Evolutionary conservation across 2,888 invertebrate genomes (phyloP), one percentile per base, ranked within the genome.

Genomic region (Trachelus tabidus): DNA sequence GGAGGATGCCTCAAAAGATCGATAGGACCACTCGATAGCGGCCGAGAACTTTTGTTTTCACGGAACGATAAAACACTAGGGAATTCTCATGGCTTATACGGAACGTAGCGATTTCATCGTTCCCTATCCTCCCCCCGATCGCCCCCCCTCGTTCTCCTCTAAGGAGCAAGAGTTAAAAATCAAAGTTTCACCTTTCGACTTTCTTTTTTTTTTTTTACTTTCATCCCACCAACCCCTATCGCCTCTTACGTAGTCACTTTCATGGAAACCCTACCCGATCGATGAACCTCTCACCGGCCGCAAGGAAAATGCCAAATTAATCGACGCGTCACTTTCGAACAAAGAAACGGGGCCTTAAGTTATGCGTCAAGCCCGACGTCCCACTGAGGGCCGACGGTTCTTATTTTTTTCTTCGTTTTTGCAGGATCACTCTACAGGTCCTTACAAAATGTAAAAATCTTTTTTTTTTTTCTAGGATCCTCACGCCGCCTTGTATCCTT

Each of bases 351-450:
- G 56, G n/a, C 69, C 40, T 40, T 35, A 79, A 73, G 68, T 77
- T 80, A 77, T 80, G 83, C 83, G 84, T 83, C 81, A 84, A 81
- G 76, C 76, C 78, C 56, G 85, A 82, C 79, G 83, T 82, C 85
- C 87, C 81, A 78, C 83, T 81, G 86, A 68, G 87, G 82, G 79
- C 76, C 80, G 78, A 77, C 83, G 79, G 78, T 80, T 83, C 76
- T 79, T 80, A 68, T 78, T 79, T 78, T 76, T 79, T 80, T 76
- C 12, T 15, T 40, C 40, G 6, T 15, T 40, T 40, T 87, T 87
- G 89, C 89, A 85, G 81, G 86, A 86, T 89, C 89, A 89, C 79
- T 81, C 83, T 79, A 74, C 71, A 81, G 40, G 40, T 40, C 15
- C 40, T 1, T 40, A 40, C 40, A 40, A 6, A 15, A 40, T 40